Base-by-base conservation (phyloP, 1,140 invertebrate species). In the Globodera ellingtonae region DNA sequence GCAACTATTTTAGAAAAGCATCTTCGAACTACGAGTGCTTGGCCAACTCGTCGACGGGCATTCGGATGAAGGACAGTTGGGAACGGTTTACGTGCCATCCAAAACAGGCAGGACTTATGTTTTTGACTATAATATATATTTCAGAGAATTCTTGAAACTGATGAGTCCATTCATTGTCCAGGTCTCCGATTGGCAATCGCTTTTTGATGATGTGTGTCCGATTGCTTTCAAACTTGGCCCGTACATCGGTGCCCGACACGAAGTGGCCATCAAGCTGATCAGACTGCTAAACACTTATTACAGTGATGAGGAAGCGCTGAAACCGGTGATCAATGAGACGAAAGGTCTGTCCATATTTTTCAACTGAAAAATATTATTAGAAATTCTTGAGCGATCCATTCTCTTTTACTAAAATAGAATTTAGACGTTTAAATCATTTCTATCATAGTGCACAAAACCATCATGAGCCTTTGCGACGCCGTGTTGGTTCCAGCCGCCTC, bases 401-500 rank as follows among this genome's bases (percentile, higher is more conserved):
- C 7, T 18, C 62, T 48, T 48, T 65, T 75, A 15, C 47, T 44
- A 56, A 66, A 75, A 75, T 15, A 15, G 24, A 24, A 24, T 24
- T 35, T 44, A 77, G n/a, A 6, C 21, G 18, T 47, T 15, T 9
- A 15, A 75, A 66, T 46, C 0, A 3, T 35, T 35, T 35, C 35
- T 35, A 8, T 5, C 6, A n/a, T 6, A 78, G 59, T 78, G 10
- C n/a, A 71, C 18, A 78, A 75, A 81, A 90, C 7, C 72, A 93
- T 97, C 35, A 89, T 98, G 35, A 94, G 93, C 21, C 91, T 98
- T 15, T 89, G 98, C 24, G 95, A 98, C 87, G 92, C 94, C 21
- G 93, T 93, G 2, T 92, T 98, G 56, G 90, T 99, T 72, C 97
- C 97, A 0, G 93, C 95, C 0, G 90, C 98, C 0, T 95, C 95